Conservation (phyloP, 2,113 vertebrate species). For the Muntiacus reevesi region DNA sequence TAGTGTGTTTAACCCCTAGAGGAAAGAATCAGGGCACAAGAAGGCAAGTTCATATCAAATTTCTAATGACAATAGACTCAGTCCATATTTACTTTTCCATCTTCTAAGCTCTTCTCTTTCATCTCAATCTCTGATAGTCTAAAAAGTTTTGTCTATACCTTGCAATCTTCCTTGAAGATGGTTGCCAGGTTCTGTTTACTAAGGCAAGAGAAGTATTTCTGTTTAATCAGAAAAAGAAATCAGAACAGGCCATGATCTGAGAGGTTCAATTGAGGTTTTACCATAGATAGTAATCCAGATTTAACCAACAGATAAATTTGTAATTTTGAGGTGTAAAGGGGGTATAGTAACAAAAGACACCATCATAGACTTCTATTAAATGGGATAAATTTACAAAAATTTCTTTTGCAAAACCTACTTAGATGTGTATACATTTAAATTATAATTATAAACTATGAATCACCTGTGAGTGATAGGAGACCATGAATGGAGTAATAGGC, state of each 20-base stretch:
- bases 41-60: background rate
- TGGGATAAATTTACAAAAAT: background rate
- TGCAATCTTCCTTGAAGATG: background rate
- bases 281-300: background rate
- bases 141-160: background rate
- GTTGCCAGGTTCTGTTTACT: background rate
- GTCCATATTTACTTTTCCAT: background rate
- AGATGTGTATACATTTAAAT: background rate
- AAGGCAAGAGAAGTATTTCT: slow-evolving; percentile 7
- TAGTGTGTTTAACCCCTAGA: background rate
- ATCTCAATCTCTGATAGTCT: background rate
- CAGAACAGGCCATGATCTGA: background rate
- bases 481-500: background rate
- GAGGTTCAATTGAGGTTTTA: background rate
- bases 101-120: background rate
- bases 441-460: background rate
- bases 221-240: background rate
- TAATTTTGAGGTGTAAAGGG: background rate
- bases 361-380: background rate
- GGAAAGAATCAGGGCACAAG: background rate
- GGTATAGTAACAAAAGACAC: background rate
- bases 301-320: slow-evolving; percentile 8
- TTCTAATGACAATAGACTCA: background rate
- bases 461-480: background rate
- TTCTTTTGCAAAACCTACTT: background rate